A percentile compares a stretch with the other conserved stretches of the same genome.
Evolutionary conservation across 2,888 invertebrate species (phyloP).

Genomic region (Cantharis lateralis): DNA sequence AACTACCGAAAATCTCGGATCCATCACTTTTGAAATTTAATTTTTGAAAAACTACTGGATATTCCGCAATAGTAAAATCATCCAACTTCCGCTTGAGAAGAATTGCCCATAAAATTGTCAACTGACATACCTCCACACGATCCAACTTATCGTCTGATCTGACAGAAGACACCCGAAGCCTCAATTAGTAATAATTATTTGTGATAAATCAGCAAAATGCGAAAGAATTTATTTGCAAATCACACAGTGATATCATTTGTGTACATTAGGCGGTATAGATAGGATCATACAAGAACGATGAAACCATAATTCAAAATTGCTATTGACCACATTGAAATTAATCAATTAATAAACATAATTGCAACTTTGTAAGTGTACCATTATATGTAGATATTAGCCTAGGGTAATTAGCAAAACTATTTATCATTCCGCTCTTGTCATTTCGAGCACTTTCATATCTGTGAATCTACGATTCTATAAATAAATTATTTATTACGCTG

Average conservation of each 20-base stretch:
- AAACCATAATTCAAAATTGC: neutral
- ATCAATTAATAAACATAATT: constrained; percentile 25
- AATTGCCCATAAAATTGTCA: no score
- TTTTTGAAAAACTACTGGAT: no score
- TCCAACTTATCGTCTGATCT: no score
- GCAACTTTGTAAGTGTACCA: constrained; percentile 21
- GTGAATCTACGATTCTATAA: neutral
- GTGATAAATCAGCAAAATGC: no score
- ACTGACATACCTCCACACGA: no score
- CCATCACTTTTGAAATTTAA: no score
- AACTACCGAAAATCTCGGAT: no score
- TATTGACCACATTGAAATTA: constrained; percentile 13
- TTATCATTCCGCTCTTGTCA: constrained; percentile 7
- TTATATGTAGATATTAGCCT: constrained; percentile 12
- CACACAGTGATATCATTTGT: neutral
- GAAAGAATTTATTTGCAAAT: no score
- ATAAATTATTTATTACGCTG: neutral
- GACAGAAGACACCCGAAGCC: no score
- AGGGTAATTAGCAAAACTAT: constrained; percentile 17
- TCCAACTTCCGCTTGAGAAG: no score
- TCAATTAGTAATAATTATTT: no score
- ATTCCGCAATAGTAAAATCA: no score
- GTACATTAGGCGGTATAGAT: neutral
- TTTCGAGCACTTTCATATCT: neutral
- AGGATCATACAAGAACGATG: neutral